Evolutionary conservation across 2,797 vertebrate genomes (phyloP), one percentile per base, ranked within the genome.

Genomic region (Pipistrellus kuhlii): DNA sequence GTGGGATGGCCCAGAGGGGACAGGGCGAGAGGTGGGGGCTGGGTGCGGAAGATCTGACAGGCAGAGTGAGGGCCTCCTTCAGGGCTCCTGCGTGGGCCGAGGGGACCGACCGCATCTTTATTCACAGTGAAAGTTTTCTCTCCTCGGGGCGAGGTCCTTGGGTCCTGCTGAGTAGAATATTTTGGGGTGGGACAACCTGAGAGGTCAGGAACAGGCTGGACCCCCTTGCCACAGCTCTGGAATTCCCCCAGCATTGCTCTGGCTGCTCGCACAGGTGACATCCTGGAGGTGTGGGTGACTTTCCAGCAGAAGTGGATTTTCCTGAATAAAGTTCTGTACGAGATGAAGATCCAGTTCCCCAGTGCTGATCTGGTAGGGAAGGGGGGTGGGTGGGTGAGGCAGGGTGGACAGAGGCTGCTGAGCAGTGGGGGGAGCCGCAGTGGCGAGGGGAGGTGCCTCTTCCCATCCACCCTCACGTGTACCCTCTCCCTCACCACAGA

Each of bases 241-340:
- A 64, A 11, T 89, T 21, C 44, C 44, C 82, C 62, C 66, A 8
- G 3, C 71, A 35, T 73, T 85, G 14, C 77, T 87, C 78, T 86
- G 44, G 48, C 64, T 93, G 46, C 27, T 86, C 69, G 57, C 94
- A 64, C 91, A 99, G 99, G 95, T 48, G 95, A 97, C 41, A 85
- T 98, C 38, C 97, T 99, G 84, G 93, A 98, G 73, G 94, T 98
- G 53, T 98, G 99, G 97, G 97, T 98, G 96, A 97, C 93, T 95
- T 99, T 98, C 97, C 99, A 99, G 95, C 96, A 98, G 82, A 98
- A 97, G 73, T 99, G 99, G 99, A 95, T 98, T 55, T 99, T 99
- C 93, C 96, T 99, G 92, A 98, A 97, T 73, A 99, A 98, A 91
- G 97, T 98, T 68, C 98, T 99, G 5, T 75, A 97, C 86, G 98